Base-by-base conservation (phyloP, 2,888 invertebrate genomes). In the Troides aeacus region DNA sequence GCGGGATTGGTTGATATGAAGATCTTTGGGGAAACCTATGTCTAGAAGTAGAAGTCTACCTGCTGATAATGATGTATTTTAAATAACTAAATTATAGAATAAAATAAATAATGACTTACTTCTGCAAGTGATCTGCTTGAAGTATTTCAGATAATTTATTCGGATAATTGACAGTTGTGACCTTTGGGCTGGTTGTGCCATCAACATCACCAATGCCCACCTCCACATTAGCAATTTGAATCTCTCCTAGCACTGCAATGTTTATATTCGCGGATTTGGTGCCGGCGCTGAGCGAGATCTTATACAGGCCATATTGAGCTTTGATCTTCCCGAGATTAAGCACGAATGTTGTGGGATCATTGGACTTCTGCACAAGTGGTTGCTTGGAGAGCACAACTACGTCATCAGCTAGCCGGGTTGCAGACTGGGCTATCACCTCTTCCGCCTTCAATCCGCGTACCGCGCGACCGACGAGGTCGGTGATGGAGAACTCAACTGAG, bases 141-240 rank as follows among this genome's bases (percentile, higher is more conserved):
- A 99, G 89, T 15, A 93, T 90, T 61, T 94, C 94, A 0, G 92
- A 79, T 46, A 97, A 86, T 82, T 96, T 96, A 72, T 95, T 94
- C 1, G 97, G 97, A 82, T 95, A 95, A 0, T 92, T 85, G 7
- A 99, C 93, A 73, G 96, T 96, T 72, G 90, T 94, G 69, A 97
- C 89, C 84, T 96, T 96, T 0, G 97, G 95, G 69, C 96, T 95
- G 36, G 97, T 96, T 3, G 96, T 96, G 73, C 98, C 97, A 86
- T 99, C 99, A 7, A 97, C 95, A 84, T 99, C 99, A 3, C 96
- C 96, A 24, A 98, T 94, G 6, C 98, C 97, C 63, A 99, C 93
- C 85, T 99, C 98, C 63, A 97, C 93, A 68, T 94, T 94, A 76
- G 96, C 95, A 0, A 98, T 94, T 72, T 94, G 94, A 0, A 97